These are phyloP conservation scores for Acanthornis magna DNA, from an alignment of 2,797 vertebrate genomes.

Conservation along the genomic window DNA sequence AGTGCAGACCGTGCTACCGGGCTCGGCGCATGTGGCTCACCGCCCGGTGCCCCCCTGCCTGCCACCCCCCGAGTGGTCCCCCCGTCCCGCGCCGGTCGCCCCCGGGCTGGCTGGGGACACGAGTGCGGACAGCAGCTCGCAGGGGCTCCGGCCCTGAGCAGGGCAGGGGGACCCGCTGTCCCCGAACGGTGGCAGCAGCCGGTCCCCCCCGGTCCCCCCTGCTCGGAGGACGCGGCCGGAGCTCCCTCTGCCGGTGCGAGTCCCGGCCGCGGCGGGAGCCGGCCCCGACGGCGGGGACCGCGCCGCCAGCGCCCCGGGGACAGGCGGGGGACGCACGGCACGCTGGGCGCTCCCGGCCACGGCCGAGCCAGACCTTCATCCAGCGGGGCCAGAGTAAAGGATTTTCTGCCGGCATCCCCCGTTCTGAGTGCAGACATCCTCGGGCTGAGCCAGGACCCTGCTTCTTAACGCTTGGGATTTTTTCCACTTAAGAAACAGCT, in stretches of 20 bases:
- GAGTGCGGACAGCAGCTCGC: background rate
- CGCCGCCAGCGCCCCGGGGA: background rate
- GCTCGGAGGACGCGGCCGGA: background rate
- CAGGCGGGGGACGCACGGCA: fast-evolving
- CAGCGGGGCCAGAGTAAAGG: too few relatives aligned
- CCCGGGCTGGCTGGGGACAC: background rate
- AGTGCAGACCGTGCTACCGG: background rate
- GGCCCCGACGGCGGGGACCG: background rate
- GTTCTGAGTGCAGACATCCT: background rate
- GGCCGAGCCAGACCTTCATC: background rate
- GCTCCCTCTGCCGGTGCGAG: slow-evolving; percentile 49
- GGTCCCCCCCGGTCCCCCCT: background rate
- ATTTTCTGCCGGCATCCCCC: background rate
- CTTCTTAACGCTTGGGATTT: background rate
- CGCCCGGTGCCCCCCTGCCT: too few relatives aligned
- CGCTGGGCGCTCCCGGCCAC: background rate
- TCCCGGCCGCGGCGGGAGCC: background rate
- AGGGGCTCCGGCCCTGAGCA: background rate
- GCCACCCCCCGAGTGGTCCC: background rate
- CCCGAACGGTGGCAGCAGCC: background rate
- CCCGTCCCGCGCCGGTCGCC: background rate
- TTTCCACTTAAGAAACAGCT: background rate
- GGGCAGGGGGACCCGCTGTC: too few relatives aligned
- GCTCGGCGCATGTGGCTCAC: background rate
- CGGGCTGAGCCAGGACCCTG: background rate